Percentiles rank a stretch among this genome's conserved stretches.
These are phyloP conservation scores for Urocolius indicus DNA, from an alignment of 2,113 vertebrate species.

Conservation along the genomic window DNA sequence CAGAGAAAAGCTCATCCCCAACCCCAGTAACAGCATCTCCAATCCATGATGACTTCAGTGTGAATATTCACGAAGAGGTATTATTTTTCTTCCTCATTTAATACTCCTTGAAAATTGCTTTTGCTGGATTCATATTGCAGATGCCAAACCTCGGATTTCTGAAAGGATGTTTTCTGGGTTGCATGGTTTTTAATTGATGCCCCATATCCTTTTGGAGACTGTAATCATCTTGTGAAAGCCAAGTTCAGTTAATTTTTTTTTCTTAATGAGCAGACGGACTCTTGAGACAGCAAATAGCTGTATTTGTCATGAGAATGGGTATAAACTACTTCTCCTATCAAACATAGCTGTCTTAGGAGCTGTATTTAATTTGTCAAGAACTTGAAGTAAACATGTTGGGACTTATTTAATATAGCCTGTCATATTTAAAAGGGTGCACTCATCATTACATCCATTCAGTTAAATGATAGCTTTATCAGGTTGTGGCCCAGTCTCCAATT, in stretches of 20 bases:
- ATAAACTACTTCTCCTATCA: neutral
- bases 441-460: neutral
- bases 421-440: neutral
- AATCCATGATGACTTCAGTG: slow-evolving; percentile 37
- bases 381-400: neutral
- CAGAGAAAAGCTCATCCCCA: slow-evolving; percentile 75
- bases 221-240: neutral
- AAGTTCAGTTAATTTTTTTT: neutral
- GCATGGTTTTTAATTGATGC: neutral
- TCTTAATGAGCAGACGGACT: neutral
- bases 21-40: slow-evolving; percentile 68
- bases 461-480: neutral
- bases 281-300: neutral
- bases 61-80: slow-evolving; percentile 74
- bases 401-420: neutral
- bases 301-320: neutral
- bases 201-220: neutral
- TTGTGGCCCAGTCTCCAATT: neutral
- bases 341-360: neutral
- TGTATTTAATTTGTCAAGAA: neutral
- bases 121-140: neutral
- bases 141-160: neutral
- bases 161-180: neutral
- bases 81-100: neutral
- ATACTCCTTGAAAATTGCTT: neutral